Conservation (phyloP, 2,797 vertebrate genomes). For the Phataginus tricuspis region DNA sequence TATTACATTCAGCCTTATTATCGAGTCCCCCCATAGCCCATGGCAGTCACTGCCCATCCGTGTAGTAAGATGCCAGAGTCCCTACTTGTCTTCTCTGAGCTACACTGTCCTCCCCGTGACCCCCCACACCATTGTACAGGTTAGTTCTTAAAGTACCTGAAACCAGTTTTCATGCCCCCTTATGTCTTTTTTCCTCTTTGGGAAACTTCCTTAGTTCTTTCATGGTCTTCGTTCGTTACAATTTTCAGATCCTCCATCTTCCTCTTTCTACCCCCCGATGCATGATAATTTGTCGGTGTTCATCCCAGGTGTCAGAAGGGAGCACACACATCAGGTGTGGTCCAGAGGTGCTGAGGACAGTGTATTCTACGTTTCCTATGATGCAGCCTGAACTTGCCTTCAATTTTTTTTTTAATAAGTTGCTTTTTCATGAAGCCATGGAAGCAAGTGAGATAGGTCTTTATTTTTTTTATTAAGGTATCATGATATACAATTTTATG, state of each 20-base stretch:
- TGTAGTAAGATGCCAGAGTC: too few species aligned
- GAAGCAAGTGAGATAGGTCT: too few species aligned
- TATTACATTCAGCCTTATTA: too few species aligned
- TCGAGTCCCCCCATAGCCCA: too few species aligned
- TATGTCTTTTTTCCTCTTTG: not conserved
- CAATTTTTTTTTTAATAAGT: too few species aligned
- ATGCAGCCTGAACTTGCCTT: not conserved
- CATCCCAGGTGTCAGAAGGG: not conserved
- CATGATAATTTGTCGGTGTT: not conserved
- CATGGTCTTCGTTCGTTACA: not conserved
- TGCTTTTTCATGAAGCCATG: too few species aligned
- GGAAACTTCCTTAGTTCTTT: not conserved
- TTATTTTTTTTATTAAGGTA: too few species aligned
- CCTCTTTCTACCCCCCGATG: not conserved
- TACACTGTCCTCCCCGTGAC: too few species aligned
- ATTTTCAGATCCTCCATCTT: not conserved
- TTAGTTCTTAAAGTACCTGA: not conserved
- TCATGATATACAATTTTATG: too few species aligned
- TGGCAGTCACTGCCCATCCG: too few species aligned
- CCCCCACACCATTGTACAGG: not conserved
- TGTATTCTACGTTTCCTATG: not conserved
- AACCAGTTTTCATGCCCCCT: not conserved
- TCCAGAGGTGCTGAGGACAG: not conserved
- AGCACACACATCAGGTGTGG: not conserved
- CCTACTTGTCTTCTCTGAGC: too few species aligned